Base-by-base conservation (phyloP, 1,140 invertebrate genomes). In the Megalonaias nervosa region DNA sequence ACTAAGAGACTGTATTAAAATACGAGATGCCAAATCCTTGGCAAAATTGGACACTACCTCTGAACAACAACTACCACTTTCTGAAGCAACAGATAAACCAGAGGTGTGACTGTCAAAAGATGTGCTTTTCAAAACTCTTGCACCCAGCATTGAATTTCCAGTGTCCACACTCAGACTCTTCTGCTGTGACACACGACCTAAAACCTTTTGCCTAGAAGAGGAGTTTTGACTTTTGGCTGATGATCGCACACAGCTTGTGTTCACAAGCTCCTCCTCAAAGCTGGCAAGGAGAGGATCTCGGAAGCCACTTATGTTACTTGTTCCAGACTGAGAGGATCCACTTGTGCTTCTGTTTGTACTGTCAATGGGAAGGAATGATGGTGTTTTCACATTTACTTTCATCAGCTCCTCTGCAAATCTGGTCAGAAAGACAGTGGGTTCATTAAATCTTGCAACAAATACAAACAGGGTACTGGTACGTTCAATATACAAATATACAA, bases 371-470 rank as follows among this genome's bases (percentile, higher is more conserved):
- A 68, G 70, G 21, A 78, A 59, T 21, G 71, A 31, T 11, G 76
- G 76, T 12, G 74, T 61, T 17, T 70, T 73, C 12, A 78, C 76
- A 74, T 78, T 73, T 21, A 60, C 76, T 55, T 78, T 78, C 76
- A 78, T 78, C 13, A 78, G 60, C 58, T 78, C 76, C 58, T 78
- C 76, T 21, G 76, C 76, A 78, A 78, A 78, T 21, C 76, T 78
- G 66, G 15, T 17, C 65, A 31, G 19, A 67, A 16, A 67, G 17
- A 67, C 21, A n/a, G 31, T 9, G n/a, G 26, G 11, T 31, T 21
- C 19, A 67, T 19, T 67, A 12, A 62, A 62, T n/a, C 38, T 48
- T 48, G 38, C 38, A 48, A 48, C 38, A 48, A 48, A 48, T 48
- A 48, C 4, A 48, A 6, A 48, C 11, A 48, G 38, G 2, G 26